Evolutionary conservation across 2,113 vertebrate genomes (phyloP).

Genomic region (Pitta sordida): DNA sequence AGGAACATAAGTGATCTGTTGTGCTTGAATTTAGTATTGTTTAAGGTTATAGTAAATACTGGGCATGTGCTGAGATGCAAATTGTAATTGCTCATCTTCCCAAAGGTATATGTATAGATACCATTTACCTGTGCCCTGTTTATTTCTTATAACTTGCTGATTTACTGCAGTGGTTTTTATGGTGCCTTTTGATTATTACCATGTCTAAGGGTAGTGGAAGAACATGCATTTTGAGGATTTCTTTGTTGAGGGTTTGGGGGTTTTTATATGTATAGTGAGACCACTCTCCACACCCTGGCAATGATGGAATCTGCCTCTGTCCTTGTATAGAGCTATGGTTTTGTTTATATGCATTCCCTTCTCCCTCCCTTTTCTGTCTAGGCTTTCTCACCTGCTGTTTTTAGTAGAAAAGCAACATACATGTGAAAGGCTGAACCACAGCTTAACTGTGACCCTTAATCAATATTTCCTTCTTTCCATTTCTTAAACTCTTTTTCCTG

Average conservation of each 20-base stretch:
- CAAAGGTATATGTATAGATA: neutral
- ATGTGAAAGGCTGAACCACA: neutral
- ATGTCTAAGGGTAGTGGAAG: neutral
- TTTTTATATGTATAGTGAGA: neutral
- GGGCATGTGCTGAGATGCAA: neutral
- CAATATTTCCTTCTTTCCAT: neutral
- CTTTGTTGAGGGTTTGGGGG: accelerated
- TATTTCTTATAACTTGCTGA: neutral
- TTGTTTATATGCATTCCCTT: neutral
- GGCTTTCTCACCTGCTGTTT: neutral
- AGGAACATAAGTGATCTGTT: neutral
- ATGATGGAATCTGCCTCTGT: neutral
- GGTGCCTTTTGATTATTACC: neutral
- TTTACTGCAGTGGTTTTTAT: neutral
- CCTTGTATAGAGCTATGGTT: neutral
- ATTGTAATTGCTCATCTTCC: neutral
- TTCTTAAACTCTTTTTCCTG: neutral
- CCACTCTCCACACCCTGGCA: neutral
- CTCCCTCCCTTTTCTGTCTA: neutral
- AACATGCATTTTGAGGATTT: accelerated
- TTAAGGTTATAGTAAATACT: neutral
- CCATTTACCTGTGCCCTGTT: neutral
- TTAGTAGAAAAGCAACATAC: neutral
- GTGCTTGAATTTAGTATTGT: neutral
- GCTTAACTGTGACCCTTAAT: neutral